A percentile compares a stretch with the other conserved stretches of the same genome.
Conservation (phyloP, 2,797 vertebrate genomes). For the Microctenopoma lineatum region DNA sequence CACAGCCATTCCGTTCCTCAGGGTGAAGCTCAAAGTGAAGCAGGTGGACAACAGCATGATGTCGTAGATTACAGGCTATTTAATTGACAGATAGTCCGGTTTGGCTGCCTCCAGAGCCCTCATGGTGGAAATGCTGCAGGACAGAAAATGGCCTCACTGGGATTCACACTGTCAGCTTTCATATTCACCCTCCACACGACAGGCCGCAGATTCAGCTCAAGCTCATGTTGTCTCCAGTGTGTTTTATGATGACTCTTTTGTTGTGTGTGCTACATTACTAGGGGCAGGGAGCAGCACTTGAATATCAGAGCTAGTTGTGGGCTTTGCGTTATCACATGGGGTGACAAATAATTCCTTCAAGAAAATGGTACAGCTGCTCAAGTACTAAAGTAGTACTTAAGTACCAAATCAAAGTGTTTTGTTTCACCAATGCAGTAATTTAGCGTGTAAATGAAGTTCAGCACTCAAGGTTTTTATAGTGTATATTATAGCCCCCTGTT, state of each 20-base stretch:
- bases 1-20: conserved; percentile 16
- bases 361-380: not conserved
- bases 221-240: conserved; percentile 1
- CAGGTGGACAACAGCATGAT: conserved; percentile 51
- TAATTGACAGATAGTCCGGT: conserved; percentile 56
- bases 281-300: not conserved
- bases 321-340: not conserved
- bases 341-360: not conserved
- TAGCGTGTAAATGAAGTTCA: too few species aligned
- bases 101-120: conserved; percentile 37
- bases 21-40: conserved; percentile 39
- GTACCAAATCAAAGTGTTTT: too few species aligned
- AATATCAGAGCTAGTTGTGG: not conserved
- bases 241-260: conserved; percentile 21
- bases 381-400: not conserved
- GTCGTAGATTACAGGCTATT: conserved; percentile 46
- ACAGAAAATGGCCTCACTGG: conserved; percentile 14
- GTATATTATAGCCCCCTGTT: too few species aligned
- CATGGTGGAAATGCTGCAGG: conserved; percentile 32
- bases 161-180: conserved; percentile 25
- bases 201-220: conserved; percentile 15
- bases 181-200: conserved; percentile 19
- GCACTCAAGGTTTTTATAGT: too few species aligned
- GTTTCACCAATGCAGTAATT: too few species aligned
- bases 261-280: not conserved